Evolutionary conservation across 2,797 vertebrate genomes (phyloP).

Genomic region (Anguilla pacifica): DNA sequence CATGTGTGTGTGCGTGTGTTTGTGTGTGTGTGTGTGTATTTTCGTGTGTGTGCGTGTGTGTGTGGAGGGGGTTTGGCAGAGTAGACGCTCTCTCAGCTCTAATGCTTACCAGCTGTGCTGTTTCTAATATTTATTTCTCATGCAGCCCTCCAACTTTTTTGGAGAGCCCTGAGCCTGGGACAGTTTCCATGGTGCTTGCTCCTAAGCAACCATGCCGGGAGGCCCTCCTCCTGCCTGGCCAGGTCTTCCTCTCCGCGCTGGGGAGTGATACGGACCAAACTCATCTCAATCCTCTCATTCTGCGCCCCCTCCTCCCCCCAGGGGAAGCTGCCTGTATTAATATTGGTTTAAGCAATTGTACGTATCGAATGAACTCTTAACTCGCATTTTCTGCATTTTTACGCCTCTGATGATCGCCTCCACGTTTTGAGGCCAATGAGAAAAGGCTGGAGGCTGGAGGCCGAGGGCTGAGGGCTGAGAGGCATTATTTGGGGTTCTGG

Average conservation of each 20-base stretch:
- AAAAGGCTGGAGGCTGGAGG: not conserved
- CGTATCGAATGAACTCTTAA: conserved; percentile 7
- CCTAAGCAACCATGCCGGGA: not conserved
- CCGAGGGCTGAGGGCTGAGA: not conserved
- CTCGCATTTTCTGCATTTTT: not conserved
- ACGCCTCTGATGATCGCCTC: not conserved
- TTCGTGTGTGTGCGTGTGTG: not conserved
- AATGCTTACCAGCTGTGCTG: conserved; percentile 66
- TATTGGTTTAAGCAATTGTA: conserved; percentile 21
- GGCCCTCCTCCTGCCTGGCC: not conserved
- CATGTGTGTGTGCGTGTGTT: too few relatives aligned
- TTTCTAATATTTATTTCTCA: conserved; percentile 25
- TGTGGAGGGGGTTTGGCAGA: conserved; percentile 58
- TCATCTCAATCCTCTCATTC: not conserved
- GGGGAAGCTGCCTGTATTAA: not conserved
- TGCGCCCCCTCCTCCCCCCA: not conserved
- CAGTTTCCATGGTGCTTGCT: conserved; percentile 11
- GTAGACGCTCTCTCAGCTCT: conserved; percentile 53
- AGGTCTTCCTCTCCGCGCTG: not conserved
- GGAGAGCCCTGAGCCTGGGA: not conserved
- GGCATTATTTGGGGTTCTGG: not conserved
- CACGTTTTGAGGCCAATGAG: not conserved
- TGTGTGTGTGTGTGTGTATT: not conserved
- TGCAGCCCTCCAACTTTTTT: conserved; percentile 14
- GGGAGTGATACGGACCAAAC: not conserved